These are phyloP conservation scores for Lutjanus campechanus DNA, from an alignment of 2,797 vertebrate species.

Conservation along the genomic window DNA sequence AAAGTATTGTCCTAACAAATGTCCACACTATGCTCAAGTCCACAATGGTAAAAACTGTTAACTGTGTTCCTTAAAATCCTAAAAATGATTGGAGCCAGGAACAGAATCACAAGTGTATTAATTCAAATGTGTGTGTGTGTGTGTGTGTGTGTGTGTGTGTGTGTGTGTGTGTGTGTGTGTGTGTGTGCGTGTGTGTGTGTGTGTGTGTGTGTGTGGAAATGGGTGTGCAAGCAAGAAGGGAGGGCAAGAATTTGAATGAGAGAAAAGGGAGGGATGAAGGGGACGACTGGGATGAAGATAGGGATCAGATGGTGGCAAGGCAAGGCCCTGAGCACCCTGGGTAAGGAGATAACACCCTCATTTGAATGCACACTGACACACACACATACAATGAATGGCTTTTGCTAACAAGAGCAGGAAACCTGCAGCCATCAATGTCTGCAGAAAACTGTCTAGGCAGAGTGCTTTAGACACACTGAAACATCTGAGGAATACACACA, in stretches of 20 bases:
- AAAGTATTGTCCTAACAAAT: not conserved
- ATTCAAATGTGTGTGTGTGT: constrained; percentile 21
- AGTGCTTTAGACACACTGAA: not conserved
- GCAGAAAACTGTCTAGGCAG: constrained; percentile 12
- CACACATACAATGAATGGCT: constrained; percentile 29
- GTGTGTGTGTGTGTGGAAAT: constrained; percentile 24
- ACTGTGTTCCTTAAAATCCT: not conserved
- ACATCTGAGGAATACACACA: not conserved
- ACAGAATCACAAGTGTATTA: not conserved
- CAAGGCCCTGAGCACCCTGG: constrained; percentile 62
- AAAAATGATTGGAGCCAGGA: not conserved
- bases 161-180: constrained; percentile 24
- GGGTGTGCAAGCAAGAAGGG: constrained; percentile 17
- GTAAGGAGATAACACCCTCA: constrained; percentile 70
- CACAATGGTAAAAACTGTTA: not conserved
- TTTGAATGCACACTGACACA: constrained; percentile 66
- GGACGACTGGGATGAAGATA: constrained; percentile 53
- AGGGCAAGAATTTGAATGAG: constrained; percentile 54
- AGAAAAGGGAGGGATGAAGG: constrained; percentile 32
- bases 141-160: constrained; percentile 19
- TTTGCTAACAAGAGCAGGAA: constrained; percentile 35
- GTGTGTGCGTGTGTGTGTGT: not conserved
- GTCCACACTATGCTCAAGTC: not conserved
- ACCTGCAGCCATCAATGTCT: constrained; percentile 23
- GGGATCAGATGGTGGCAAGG: constrained; percentile 61